Evolutionary conservation across 2,888 invertebrate genomes (phyloP).

Genomic region (Cyclophora albipunctata): DNA sequence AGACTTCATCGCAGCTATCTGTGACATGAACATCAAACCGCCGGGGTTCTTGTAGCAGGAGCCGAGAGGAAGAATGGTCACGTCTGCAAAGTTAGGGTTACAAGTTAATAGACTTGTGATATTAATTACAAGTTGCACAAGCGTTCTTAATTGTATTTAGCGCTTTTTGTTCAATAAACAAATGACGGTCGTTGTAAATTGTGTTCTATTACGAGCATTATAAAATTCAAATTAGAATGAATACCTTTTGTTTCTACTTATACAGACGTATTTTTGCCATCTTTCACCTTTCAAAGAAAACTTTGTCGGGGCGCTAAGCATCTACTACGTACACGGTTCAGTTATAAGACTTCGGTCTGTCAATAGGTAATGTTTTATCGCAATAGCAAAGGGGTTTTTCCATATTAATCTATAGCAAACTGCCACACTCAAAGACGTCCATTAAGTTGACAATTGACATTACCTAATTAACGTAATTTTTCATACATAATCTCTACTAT

Average conservation of each 20-base stretch:
- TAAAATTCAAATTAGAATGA: too few species aligned
- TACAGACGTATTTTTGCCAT: too few species aligned
- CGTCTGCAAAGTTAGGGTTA: conserved; percentile 35
- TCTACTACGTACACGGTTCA: too few species aligned
- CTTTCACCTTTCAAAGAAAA: too few species aligned
- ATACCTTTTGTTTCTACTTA: too few species aligned
- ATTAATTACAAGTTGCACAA: not conserved
- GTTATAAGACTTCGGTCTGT: too few species aligned
- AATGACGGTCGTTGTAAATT: not conserved
- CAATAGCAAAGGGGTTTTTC: too few species aligned
- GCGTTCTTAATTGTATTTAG: too few species aligned
- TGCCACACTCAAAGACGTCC: not conserved
- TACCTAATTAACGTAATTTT: not conserved
- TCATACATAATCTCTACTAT: not conserved
- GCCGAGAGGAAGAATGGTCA: conserved; percentile 43
- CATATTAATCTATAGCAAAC: too few species aligned
- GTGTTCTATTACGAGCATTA: not conserved
- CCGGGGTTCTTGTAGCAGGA: conserved; percentile 42
- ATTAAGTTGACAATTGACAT: not conserved
- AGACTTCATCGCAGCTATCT: conserved; percentile 47
- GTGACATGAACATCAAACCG: conserved; percentile 41
- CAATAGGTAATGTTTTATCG: too few species aligned
- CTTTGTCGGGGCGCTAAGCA: too few species aligned
- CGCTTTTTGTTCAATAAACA: not conserved
- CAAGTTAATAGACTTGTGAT: not conserved